Evolutionary conservation across 1,140 invertebrate genomes (phyloP).

Genomic region (Drosophila pseudoananassae): DNA sequence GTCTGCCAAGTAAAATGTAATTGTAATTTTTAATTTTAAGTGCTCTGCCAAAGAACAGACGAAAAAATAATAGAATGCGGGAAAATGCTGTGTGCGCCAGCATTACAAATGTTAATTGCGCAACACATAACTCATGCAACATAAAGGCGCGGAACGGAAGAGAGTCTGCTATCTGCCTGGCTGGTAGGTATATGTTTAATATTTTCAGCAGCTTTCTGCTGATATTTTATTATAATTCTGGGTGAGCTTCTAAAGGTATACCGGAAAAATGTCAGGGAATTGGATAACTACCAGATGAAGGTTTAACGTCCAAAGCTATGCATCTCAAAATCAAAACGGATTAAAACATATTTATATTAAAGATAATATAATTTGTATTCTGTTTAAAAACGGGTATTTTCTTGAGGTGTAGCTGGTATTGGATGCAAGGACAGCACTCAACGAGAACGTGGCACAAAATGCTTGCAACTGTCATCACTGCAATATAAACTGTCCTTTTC

Average conservation of each 20-base stretch:
- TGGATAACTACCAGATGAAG: no score
- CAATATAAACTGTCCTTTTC: constrained; percentile 54
- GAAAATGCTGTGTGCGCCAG: constrained; percentile 65
- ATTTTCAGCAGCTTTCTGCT: constrained; percentile 1
- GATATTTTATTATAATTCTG: neutral
- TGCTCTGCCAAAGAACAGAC: constrained; percentile 60
- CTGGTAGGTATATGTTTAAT: constrained; percentile 42
- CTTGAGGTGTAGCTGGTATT: constrained; percentile 8
- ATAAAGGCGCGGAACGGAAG: neutral
- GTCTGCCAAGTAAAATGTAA: constrained; percentile 78
- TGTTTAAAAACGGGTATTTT: constrained; percentile 5
- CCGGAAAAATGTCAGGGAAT: neutral
- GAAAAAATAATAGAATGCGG: constrained; percentile 43
- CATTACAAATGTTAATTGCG: constrained; percentile 81
- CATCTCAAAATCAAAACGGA: neutral
- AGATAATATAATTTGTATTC: neutral
- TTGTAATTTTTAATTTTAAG: constrained; percentile 82
- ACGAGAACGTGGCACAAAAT: constrained; percentile 21
- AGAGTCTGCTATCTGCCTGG: constrained; percentile 16
- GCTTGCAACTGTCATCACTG: constrained; percentile 40
- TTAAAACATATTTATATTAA: no score
- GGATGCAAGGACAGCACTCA: neutral
- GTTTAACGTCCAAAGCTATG: no score
- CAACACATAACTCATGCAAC: constrained; percentile 73
- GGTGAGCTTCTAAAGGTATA: neutral